phyloP scores from a whole-genome alignment of 2,113 vertebrate genomes.

The Regulus satrapa region DNA sequence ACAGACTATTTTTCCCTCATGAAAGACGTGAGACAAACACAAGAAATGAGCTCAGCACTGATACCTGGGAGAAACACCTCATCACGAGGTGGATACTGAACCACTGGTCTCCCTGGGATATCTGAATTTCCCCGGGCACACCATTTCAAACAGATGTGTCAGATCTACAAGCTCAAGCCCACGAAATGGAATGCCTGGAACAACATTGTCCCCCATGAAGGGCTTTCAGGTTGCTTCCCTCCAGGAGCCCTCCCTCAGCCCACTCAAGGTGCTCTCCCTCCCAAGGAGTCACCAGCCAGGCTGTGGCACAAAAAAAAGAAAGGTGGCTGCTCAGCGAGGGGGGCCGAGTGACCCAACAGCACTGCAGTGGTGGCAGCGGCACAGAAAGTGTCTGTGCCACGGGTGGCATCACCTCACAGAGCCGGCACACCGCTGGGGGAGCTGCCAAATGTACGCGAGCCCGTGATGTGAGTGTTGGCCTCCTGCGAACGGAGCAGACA shows the following conservation, averaged over 20 bases:
- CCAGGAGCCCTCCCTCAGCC: neutral
- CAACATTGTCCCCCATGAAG: accelerated
- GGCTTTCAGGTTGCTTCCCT: neutral
- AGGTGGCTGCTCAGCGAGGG: too few relatives aligned
- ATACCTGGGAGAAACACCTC: neutral
- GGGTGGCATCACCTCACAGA: neutral
- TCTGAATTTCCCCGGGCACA: neutral
- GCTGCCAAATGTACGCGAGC: neutral
- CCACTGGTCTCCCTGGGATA: neutral
- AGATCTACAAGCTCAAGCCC: accelerated
- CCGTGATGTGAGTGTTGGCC: accelerated
- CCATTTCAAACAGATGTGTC: neutral
- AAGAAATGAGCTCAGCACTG: neutral
- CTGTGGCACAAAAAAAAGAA: too few relatives aligned
- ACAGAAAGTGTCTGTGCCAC: neutral
- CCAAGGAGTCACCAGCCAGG: neutral
- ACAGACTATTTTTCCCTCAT: neutral
- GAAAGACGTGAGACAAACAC: neutral
- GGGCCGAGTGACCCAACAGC: neutral
- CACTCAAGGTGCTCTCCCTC: neutral
- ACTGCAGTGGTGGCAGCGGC: neutral
- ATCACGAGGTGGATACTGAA: neutral
- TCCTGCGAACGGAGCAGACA: neutral
- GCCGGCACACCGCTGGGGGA: neutral
- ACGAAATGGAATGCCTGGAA: accelerated